Evolutionary conservation across 2,113 vertebrate genomes (phyloP).

Genomic region (Salvator merianae): DNA sequence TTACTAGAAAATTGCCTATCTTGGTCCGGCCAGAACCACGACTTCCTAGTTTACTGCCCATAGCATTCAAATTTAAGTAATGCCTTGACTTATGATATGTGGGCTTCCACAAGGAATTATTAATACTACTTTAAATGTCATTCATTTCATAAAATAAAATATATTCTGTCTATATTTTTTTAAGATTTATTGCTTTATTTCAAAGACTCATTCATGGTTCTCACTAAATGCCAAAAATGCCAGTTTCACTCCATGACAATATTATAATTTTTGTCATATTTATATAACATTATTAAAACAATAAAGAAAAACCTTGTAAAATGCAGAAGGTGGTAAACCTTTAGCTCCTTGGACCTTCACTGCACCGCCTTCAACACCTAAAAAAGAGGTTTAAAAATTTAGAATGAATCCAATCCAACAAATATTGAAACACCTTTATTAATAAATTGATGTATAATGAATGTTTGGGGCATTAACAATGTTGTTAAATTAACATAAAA

Average conservation of each 20-base stretch:
- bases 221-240: not conserved
- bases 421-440: not conserved
- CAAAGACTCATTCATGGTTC: not conserved
- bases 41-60: too few species aligned
- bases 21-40: too few species aligned
- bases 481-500: not conserved
- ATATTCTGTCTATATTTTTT: too few species aligned
- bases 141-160: too few species aligned
- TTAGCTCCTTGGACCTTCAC: slow-evolving; percentile 79
- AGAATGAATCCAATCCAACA: not conserved
- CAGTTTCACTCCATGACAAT: not conserved
- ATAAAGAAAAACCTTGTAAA: slow-evolving; percentile 78
- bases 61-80: not conserved
- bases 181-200: too few species aligned
- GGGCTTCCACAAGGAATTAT: not conserved
- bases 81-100: not conserved
- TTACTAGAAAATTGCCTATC: too few species aligned
- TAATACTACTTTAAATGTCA: not conserved
- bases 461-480: not conserved
- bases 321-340: slow-evolving; percentile 75
- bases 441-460: not conserved
- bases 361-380: slow-evolving; percentile 72
- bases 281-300: not conserved
- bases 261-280: not conserved
- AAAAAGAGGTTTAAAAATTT: slow-evolving; percentile 28